Conservation (phyloP, 2,113 vertebrate species). For the Pandion haliaetus region DNA sequence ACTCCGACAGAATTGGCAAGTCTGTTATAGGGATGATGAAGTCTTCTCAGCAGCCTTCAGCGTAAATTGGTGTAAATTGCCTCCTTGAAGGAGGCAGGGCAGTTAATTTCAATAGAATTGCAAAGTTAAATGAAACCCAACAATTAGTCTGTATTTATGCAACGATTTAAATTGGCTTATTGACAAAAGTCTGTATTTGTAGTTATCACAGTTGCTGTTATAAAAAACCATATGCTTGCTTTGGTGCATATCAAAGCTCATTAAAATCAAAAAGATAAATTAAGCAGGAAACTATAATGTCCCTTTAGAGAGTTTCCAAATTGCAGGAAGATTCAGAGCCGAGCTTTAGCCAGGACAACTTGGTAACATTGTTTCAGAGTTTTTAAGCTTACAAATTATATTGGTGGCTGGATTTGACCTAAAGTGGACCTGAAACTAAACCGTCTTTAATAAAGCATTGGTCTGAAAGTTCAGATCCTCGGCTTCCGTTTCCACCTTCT, state of each 20-base stretch:
- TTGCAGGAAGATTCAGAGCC: background rate
- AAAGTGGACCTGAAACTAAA: background rate
- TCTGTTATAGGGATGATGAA: background rate
- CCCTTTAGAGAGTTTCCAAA: background rate
- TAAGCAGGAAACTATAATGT: background rate
- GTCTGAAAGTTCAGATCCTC: background rate
- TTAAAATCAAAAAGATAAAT: background rate
- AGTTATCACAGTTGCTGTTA: background rate
- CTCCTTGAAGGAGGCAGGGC: background rate
- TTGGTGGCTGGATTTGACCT: background rate
- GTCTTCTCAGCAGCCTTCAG: background rate
- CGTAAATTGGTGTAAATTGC: background rate
- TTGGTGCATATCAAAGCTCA: background rate
- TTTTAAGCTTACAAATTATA: background rate
- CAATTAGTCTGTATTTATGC: background rate
- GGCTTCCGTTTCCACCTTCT: background rate
- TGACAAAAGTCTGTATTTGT: background rate
- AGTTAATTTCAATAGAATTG: background rate
- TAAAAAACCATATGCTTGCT: background rate
- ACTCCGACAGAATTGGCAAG: background rate
- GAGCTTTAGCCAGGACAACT: background rate
- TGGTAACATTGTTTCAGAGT: background rate
- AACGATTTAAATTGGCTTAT: background rate
- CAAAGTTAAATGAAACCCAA: background rate
- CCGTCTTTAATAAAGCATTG: background rate